Conservation (phyloP, 2,113 vertebrate genomes). For the Oreochromis niloticus region DNA sequence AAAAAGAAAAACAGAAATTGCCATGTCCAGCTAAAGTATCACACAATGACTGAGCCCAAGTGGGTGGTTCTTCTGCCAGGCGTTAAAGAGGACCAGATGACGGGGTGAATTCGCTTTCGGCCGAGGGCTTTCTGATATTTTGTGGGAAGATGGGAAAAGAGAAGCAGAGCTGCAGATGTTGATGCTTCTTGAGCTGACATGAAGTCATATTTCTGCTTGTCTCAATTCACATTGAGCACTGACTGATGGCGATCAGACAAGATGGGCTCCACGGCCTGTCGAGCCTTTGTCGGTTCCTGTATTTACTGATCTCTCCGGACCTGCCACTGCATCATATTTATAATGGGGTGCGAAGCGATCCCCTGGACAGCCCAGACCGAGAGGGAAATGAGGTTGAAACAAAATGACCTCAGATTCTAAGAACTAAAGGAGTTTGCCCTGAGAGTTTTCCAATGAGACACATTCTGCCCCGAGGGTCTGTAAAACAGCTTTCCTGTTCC, state of each 20-base stretch:
- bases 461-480: not conserved
- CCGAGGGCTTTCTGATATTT: conserved; percentile 28
- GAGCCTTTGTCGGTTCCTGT: not conserved
- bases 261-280: not conserved
- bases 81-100: conserved; percentile 64
- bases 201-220: conserved; percentile 22
- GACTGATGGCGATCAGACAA: not conserved
- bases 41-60: not conserved
- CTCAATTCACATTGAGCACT: not conserved
- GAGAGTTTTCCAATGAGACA: conserved; percentile 17
- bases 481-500: conserved; percentile 23
- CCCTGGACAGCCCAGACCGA: not conserved
- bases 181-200: conserved; percentile 10
- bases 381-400: not conserved
- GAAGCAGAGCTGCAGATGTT: conserved; percentile 44
- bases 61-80: not conserved
- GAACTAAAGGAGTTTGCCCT: not conserved
- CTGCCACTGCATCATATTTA: not conserved
- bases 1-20: conserved; percentile 14
- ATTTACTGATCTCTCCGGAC: not conserved
- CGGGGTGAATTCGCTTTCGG: conserved; percentile 22
- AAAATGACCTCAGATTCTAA: conserved; percentile 18
- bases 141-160: conserved; percentile 26
- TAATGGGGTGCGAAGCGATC: not conserved
- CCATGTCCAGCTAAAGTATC: conserved; percentile 34